These are phyloP conservation scores for Melanargia galathea DNA, from an alignment of 2,888 invertebrate genomes.

Conservation along the genomic window DNA sequence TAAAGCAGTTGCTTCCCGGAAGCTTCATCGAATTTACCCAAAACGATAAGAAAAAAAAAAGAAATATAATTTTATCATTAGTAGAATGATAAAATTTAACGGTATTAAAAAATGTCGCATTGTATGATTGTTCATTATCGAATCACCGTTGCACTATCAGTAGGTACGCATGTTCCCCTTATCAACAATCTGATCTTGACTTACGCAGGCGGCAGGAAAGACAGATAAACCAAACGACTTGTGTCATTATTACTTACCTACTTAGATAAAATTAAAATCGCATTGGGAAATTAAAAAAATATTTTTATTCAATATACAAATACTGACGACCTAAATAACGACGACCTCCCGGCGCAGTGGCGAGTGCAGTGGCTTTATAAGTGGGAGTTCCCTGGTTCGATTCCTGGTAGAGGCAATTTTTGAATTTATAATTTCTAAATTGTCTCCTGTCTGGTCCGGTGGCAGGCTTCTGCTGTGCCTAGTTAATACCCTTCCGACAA, in stretches of 20 bases:
- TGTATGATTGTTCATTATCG: slow-evolving; percentile 47
- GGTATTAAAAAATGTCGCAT: slow-evolving; percentile 52
- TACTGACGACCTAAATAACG: too few species aligned
- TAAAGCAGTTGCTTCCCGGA: slow-evolving; percentile 5
- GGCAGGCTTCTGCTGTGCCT: too few species aligned
- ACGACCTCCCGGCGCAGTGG: too few species aligned
- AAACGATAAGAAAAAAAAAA: slow-evolving; percentile 40
- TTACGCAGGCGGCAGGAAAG: slow-evolving; percentile 30
- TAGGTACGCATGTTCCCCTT: slow-evolving; percentile 5
- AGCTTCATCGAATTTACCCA: neutral
- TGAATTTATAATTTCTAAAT: too few species aligned
- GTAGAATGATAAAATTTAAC: slow-evolving; percentile 21
- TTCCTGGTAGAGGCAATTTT: neutral
- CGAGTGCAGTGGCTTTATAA: too few species aligned
- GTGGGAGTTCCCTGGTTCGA: too few species aligned
- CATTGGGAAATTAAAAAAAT: neutral
- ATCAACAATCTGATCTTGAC: slow-evolving; percentile 33
- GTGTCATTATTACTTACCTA: neutral
- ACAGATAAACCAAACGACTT: slow-evolving; percentile 1
- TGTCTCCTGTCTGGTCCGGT: too few species aligned
- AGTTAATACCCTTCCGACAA: too few species aligned
- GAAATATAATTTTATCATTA: neutral
- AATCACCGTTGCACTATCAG: slow-evolving; percentile 48
- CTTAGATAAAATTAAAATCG: neutral
- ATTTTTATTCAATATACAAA: neutral